Evolutionary conservation across 1,140 invertebrate species (phyloP).

Genomic region (Drosophila pallidifrons): DNA sequence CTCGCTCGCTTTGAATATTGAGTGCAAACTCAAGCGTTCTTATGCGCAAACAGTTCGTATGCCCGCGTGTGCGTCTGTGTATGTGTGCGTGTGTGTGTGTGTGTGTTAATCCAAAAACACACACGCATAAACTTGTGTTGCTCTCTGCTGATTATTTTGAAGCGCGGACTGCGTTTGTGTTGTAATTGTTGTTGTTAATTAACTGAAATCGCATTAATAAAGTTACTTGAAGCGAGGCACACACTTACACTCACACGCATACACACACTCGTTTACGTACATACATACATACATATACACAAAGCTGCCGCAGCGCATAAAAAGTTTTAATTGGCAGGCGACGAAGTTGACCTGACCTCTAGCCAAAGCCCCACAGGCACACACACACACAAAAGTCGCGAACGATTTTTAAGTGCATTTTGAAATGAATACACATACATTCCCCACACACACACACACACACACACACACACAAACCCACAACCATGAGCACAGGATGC

Average conservation of each 20-base stretch:
- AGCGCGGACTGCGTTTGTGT: constrained; percentile 25
- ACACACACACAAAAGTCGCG: constrained; percentile 15
- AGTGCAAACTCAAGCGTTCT: constrained; percentile 24
- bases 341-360: constrained; percentile 80
- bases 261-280: constrained; percentile 8
- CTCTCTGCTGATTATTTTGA: constrained; percentile 33
- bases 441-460: constrained; percentile 35
- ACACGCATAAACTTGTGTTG: not conserved
- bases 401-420: constrained; percentile 49
- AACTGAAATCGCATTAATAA: constrained; percentile 80
- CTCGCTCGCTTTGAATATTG: constrained; percentile 13
- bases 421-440: constrained; percentile 29
- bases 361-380: constrained; percentile 52
- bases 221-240: constrained; percentile 62
- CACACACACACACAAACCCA: constrained; percentile 7
- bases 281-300: not conserved
- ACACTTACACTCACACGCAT: constrained; percentile 7
- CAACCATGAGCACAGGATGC: constrained; percentile 23
- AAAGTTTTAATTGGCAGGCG: constrained; percentile 81
- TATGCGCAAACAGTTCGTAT: constrained; percentile 1
- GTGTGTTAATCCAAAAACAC: constrained; percentile 7
- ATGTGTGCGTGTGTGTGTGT: constrained; percentile 11
- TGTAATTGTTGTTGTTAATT: constrained; percentile 77
- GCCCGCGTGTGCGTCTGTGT: not conserved
- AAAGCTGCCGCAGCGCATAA: constrained; percentile 68